Percentiles rank a stretch among this genome's conserved stretches.
Evolutionary conservation across 2,113 vertebrate genomes (phyloP).

Genomic region (Pedionomus torquatus): DNA sequence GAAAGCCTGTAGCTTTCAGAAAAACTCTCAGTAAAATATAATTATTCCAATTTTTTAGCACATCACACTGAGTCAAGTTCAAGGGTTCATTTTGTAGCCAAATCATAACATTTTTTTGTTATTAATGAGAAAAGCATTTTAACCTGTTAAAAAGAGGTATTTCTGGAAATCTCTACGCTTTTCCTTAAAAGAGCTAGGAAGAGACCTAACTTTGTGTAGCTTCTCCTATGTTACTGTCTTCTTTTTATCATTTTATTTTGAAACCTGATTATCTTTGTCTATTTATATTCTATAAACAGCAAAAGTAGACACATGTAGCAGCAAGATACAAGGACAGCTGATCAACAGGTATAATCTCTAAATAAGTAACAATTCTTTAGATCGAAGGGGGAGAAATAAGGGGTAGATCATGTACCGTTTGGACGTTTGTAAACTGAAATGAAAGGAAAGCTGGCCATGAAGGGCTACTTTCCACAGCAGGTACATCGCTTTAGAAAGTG

Average conservation of each 20-base stretch:
- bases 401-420: fast-evolving
- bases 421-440: background rate
- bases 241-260: background rate
- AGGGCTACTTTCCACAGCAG: background rate
- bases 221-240: background rate
- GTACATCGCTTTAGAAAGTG: background rate
- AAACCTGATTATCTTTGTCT: background rate
- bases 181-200: background rate
- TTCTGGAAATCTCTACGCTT: background rate
- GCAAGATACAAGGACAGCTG: background rate
- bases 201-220: background rate
- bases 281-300: background rate
- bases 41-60: conserved; percentile 31
- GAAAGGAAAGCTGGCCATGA: background rate
- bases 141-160: background rate
- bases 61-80: background rate
- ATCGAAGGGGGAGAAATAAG: background rate
- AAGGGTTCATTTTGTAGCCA: background rate
- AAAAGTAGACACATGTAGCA: background rate
- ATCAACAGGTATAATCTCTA: background rate
- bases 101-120: conserved; percentile 36
- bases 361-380: background rate
- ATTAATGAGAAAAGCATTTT: conserved; percentile 15
- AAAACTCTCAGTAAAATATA: background rate
- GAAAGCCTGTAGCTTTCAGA: conserved; percentile 19